Evolutionary conservation across 2,797 vertebrate species (phyloP).

Genomic region (Esox masquinongy): DNA sequence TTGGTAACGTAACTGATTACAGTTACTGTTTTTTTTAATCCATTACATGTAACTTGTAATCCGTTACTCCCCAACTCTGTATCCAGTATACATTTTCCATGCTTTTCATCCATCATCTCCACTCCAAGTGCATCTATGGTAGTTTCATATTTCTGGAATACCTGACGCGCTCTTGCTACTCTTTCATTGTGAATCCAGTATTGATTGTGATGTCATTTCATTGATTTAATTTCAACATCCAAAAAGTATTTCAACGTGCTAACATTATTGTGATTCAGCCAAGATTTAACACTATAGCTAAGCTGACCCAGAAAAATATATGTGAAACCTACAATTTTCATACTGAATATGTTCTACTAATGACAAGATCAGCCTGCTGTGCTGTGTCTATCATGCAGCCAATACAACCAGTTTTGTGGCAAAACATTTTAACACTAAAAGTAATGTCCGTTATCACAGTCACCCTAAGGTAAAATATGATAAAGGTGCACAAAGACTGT

Average conservation of each 20-base stretch:
- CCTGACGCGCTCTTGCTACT: too few species aligned
- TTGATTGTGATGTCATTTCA: not conserved
- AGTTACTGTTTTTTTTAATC: too few species aligned
- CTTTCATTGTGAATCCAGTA: not conserved
- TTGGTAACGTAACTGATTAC: too few species aligned
- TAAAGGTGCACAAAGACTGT: not conserved
- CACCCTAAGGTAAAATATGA: not conserved
- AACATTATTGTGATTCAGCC: not conserved
- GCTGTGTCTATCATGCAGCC: not conserved
- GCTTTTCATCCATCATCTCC: too few species aligned
- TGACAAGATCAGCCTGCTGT: not conserved
- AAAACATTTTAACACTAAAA: not conserved
- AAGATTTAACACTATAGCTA: not conserved
- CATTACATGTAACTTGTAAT: too few species aligned
- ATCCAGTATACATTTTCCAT: too few species aligned
- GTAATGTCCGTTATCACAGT: not conserved
- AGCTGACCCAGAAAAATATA: not conserved
- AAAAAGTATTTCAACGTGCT: not conserved
- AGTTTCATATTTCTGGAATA: too few species aligned
- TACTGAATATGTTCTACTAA: not conserved
- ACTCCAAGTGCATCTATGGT: too few species aligned
- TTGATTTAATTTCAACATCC: not conserved
- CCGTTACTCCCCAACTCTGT: too few species aligned
- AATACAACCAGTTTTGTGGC: not conserved
- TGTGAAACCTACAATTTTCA: not conserved